Base-by-base conservation (phyloP, 2,797 vertebrate species). In the Argentina silus region DNA sequence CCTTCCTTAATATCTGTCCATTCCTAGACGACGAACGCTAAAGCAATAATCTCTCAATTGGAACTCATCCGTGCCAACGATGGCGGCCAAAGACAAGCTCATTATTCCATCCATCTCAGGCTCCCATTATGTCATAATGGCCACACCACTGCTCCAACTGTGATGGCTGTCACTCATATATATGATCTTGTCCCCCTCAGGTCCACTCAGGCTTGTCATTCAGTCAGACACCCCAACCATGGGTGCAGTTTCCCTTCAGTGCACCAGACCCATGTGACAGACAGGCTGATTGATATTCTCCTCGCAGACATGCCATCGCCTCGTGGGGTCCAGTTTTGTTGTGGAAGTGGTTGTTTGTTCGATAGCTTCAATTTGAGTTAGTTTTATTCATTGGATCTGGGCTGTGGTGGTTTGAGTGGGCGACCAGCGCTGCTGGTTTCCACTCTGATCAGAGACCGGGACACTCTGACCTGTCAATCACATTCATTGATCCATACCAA, bases 311-410 rank as follows among this genome's bases (percentile, higher is more conserved):
- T 36, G 27, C 67, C 43, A 1, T 36, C 2, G 27, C 4, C 27
- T 36, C 27, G 27, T 36, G 27, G 27, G 56, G 71, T 68, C 65
- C 47, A 64, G 62, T 63, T 75, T 36, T 11, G 23, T 42, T 27
- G 27, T 15, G 11, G 15, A 42, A 61, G 59, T 61, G 27, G 11
- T 42, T 27, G 59, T 23, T 36, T 61, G 59, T 27, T 36, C 14
- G 59, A 42, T 27, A 15, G 59, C 59, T 42, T 36, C 59, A 7
- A 60, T 42, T 27, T 72, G 70, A 47, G 69, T 73, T 4, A 36
- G 27, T n/a, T n/a, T n/a, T n/a, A n/a, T n/a, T n/a, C n/a, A n/a
- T n/a, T n/a, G n/a, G n/a, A n/a, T n/a, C n/a, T n/a, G n/a, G n/a
- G n/a, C 27, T 36, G 4, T 36, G 27, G 4, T 36, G 27, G 27